Conservation (phyloP, 1,140 invertebrate genomes). For the Heliconius himera region DNA sequence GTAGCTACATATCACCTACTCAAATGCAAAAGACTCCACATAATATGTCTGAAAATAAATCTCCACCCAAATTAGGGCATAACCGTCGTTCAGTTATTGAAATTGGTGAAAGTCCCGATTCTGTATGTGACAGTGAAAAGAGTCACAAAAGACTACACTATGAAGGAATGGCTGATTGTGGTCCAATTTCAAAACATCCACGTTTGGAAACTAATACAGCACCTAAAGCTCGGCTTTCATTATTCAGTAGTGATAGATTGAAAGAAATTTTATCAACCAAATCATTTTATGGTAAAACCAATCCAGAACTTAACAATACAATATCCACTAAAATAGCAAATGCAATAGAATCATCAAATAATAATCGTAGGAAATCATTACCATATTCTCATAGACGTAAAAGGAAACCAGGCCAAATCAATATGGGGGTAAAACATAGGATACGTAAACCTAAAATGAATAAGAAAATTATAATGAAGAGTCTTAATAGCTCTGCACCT, state of each 20-base stretch:
- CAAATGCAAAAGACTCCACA: slow-evolving; percentile 81
- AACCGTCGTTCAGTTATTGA: slow-evolving; percentile 61
- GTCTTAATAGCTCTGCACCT: slow-evolving; percentile 24
- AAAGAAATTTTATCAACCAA: slow-evolving; percentile 79
- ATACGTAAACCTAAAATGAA: slow-evolving; percentile 81
- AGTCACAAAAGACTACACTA: slow-evolving; percentile 69
- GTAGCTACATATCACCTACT: slow-evolving; percentile 69
- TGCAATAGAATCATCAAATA: slow-evolving; percentile 57
- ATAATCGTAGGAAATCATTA: slow-evolving; percentile 49
- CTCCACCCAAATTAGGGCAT: slow-evolving; percentile 67
- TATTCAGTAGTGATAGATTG: slow-evolving; percentile 70
- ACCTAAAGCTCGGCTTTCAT: slow-evolving; percentile 72
- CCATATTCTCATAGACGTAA: slow-evolving; percentile 59
- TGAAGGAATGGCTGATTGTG: slow-evolving; percentile 60
- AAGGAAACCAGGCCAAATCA: slow-evolving; percentile 79
- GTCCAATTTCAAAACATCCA: slow-evolving; percentile 62
- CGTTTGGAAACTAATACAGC: slow-evolving; percentile 57
- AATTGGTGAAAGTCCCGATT: slow-evolving; percentile 70
- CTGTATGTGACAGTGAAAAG: slow-evolving; percentile 59
- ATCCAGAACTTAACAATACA: slow-evolving; percentile 67
- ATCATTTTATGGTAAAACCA: slow-evolving; percentile 81
- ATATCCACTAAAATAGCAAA: slow-evolving; percentile 64
- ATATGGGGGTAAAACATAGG: slow-evolving; percentile 81
- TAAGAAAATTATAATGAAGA: slow-evolving; percentile 47
- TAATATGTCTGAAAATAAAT: slow-evolving; percentile 63